phyloP scores from a whole-genome alignment of 2,797 vertebrate species.

The Amblyraja radiata region DNA sequence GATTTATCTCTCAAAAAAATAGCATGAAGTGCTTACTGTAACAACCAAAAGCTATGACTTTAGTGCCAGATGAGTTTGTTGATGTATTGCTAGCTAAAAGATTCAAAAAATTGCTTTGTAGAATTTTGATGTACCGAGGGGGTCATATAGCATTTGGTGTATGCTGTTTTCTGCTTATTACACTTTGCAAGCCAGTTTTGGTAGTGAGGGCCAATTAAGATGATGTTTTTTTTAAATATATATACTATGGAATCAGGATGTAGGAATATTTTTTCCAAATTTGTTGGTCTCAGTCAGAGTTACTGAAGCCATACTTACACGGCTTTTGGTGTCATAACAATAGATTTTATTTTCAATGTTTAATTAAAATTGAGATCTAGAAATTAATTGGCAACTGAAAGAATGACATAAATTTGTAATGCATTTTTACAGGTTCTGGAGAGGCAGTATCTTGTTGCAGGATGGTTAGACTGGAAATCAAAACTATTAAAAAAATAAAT shows the following conservation, averaged over 20 bases:
- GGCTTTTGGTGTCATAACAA: not conserved
- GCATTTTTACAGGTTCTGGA: not conserved
- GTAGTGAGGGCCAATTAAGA: constrained; percentile 6
- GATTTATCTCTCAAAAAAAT: constrained; percentile 55
- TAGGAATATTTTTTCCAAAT: constrained; percentile 26
- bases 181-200: constrained; percentile 19
- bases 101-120: constrained; percentile 45
- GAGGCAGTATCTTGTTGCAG: constrained; percentile 21
- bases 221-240: not conserved
- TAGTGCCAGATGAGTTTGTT: constrained; percentile 67
- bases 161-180: constrained; percentile 30
- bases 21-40: constrained; percentile 72
- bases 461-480: not conserved
- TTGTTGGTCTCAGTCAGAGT: constrained; percentile 19
- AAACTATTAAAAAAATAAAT: not conserved
- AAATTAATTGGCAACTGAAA: not conserved
- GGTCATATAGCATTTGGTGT: constrained; percentile 50
- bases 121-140: constrained; percentile 50
- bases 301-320: not conserved
- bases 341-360: not conserved
- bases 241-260: not conserved
- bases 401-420: not conserved
- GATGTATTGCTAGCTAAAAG: constrained; percentile 60
- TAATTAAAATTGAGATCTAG: not conserved
- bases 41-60: constrained; percentile 63